Evolutionary conservation across 2,888 invertebrate genomes (phyloP).

Genomic region (Temnothorax rugatulus): DNA sequence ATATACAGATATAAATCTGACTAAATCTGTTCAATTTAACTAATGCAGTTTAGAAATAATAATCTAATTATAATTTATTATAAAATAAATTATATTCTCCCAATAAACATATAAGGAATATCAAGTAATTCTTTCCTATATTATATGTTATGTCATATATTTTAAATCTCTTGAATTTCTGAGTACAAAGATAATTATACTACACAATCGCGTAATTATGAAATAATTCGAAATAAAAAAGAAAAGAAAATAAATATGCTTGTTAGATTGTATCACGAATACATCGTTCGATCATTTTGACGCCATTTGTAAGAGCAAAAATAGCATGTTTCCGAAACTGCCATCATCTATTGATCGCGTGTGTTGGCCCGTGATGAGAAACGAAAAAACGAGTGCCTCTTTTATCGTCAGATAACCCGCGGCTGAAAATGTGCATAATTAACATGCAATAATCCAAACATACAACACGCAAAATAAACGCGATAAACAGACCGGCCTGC

Average conservation of each 20-base stretch:
- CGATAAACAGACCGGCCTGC: not conserved
- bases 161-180: not conserved
- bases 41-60: too few relatives aligned
- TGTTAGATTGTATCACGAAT: conserved; percentile 4
- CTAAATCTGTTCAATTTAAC: too few relatives aligned
- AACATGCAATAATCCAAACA: conserved; percentile 53
- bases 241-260: not conserved
- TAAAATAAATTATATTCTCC: not conserved
- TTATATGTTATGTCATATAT: not conserved
- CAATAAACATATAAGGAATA: not conserved
- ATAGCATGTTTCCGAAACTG: not conserved
- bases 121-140: not conserved
- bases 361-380: conserved; percentile 54
- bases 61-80: too few relatives aligned
- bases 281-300: not conserved
- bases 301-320: not conserved
- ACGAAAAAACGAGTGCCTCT: conserved; percentile 56
- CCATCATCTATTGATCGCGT: conserved; percentile 57
- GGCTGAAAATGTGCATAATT: conserved; percentile 64
- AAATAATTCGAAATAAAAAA: not conserved
- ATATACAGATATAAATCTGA: too few relatives aligned
- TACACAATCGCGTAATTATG: not conserved
- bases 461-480: conserved; percentile 30
- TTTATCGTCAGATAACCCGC: conserved; percentile 52
- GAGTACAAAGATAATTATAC: not conserved